A percentile compares a stretch with the other conserved stretches of the same genome.
Conservation (phyloP, 1,140 invertebrate genomes). For the Chelonus insularis region DNA sequence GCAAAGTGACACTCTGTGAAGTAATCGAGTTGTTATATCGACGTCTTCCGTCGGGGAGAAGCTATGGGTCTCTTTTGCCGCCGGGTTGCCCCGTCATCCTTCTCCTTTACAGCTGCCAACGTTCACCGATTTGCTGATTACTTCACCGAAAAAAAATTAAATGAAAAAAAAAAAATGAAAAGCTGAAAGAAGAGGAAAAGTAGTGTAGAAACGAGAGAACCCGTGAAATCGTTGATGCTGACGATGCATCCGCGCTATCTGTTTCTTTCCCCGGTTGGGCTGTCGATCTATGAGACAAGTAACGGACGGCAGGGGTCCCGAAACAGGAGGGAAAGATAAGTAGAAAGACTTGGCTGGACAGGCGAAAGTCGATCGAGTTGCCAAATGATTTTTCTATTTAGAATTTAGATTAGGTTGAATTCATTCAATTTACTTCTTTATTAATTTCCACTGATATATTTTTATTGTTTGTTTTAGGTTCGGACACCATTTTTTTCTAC, state of each 20-base stretch:
- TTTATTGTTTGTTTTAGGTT: too few relatives aligned
- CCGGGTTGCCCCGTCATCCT: slow-evolving; percentile 1
- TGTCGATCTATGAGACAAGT: slow-evolving; percentile 15
- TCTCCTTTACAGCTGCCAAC: slow-evolving; percentile 5
- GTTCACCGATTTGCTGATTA: slow-evolving; percentile 26
- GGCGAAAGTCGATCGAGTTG: slow-evolving; percentile 6
- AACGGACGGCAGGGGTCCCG: slow-evolving; percentile 5
- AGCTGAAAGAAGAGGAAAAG: not conserved
- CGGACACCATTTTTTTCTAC: too few relatives aligned
- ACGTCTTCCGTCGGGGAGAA: not conserved
- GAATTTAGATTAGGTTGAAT: too few relatives aligned
- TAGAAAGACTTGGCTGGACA: slow-evolving; percentile 12
- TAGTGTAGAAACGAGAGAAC: not conserved
- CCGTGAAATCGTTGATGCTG: slow-evolving; percentile 4
- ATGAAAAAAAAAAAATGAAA: slow-evolving; percentile 6
- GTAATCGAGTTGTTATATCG: slow-evolving; percentile 25
- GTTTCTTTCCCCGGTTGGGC: slow-evolving; percentile 8
- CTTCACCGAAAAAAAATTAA: slow-evolving; percentile 31
- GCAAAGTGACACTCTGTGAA: slow-evolving; percentile 20
- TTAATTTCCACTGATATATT: too few relatives aligned
- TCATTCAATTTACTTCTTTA: too few relatives aligned
- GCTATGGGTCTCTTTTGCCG: not conserved
- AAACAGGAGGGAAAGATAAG: slow-evolving; percentile 10
- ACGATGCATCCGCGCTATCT: not conserved
- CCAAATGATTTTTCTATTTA: not conserved